Conservation (phyloP, 2,113 vertebrate genomes). For the Microtus pennsylvanicus region DNA sequence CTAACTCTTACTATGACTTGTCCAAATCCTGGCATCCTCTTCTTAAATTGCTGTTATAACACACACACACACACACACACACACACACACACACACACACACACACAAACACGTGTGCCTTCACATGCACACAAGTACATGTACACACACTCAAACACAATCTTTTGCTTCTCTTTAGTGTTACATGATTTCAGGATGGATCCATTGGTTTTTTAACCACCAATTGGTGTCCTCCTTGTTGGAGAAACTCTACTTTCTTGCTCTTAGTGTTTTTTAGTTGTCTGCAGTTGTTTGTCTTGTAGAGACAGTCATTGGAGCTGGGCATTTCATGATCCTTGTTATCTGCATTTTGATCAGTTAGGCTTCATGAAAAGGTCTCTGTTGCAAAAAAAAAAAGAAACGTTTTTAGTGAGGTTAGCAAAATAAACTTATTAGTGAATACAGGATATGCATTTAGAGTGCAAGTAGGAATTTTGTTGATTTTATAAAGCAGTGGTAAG, state of each 20-base stretch:
- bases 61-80: too few relatives aligned
- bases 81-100: too few relatives aligned
- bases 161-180: background rate
- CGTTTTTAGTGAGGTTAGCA: background rate
- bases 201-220: background rate
- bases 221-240: background rate
- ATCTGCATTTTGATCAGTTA: background rate
- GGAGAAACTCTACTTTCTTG: background rate
- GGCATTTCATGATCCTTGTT: background rate
- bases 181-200: background rate
- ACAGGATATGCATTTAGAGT: background rate
- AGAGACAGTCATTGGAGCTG: background rate
- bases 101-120: too few relatives aligned
- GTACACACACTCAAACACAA: background rate
- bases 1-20: too few relatives aligned
- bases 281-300: background rate
- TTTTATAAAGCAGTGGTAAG: background rate
- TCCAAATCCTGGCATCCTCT: too few relatives aligned
- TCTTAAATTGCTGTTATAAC: too few relatives aligned
- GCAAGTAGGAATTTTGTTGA: background rate
- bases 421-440: background rate
- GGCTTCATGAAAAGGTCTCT: background rate
- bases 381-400: background rate
- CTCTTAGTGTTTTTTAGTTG: background rate
- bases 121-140: too few relatives aligned